These are phyloP conservation scores for Kryphioiulus occultus DNA, from an alignment of 2,888 invertebrate species.

Conservation along the genomic window DNA sequence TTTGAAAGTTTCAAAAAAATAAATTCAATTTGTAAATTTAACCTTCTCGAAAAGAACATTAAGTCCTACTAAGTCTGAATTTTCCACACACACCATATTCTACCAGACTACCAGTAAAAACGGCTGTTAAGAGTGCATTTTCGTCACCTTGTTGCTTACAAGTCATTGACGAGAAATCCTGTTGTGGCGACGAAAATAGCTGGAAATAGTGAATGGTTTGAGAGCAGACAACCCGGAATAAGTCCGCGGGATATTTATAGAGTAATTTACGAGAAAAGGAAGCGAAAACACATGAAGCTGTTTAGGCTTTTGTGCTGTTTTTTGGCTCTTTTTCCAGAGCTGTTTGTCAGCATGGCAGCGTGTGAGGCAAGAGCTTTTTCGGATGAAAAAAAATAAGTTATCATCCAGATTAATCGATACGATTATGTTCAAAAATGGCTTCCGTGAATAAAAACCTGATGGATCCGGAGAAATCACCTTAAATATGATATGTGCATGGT, in stretches of 20 bases:
- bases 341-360: not conserved
- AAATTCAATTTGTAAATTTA: too few species aligned
- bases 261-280: not conserved
- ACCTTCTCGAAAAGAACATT: too few species aligned
- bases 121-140: too few species aligned
- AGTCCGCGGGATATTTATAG: not conserved
- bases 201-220: not conserved
- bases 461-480: not conserved
- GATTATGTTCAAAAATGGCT: constrained; percentile 15
- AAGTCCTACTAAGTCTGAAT: too few species aligned
- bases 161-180: not conserved
- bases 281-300: not conserved
- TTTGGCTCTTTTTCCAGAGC: not conserved
- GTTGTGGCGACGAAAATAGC: not conserved
- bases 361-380: not conserved
- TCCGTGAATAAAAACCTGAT: not conserved
- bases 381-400: not conserved
- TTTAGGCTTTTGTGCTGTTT: not conserved
- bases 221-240: constrained; percentile 23
- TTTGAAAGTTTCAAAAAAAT: too few species aligned
- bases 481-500: not conserved
- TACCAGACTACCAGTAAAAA: too few species aligned
- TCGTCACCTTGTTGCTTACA: too few species aligned
- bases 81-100: too few species aligned
- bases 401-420: constrained; percentile 13